phyloP scores from a whole-genome alignment of 2,888 invertebrate species.

The Acanthosoma haemorrhoidale region DNA sequence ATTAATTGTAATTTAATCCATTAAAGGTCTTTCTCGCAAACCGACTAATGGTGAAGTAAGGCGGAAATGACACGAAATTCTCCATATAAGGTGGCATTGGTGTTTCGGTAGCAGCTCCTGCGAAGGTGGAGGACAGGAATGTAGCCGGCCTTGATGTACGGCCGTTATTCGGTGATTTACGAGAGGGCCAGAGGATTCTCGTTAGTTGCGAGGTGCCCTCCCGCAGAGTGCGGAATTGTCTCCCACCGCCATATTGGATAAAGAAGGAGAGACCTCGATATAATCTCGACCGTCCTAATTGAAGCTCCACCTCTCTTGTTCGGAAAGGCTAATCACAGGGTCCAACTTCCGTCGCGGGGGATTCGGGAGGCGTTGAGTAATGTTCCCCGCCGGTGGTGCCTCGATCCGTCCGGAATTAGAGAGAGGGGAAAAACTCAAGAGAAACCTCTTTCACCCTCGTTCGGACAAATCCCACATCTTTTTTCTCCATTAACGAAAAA shows the following conservation, averaged over 20 bases:
- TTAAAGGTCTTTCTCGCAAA: too few relatives aligned
- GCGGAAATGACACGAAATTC: neutral
- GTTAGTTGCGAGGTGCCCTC: conserved; percentile 4
- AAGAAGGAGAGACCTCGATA: conserved; percentile 6
- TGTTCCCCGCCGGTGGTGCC: too few relatives aligned
- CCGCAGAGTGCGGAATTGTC: neutral
- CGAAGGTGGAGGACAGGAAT: conserved; percentile 7
- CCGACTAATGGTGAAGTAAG: neutral
- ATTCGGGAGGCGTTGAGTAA: neutral
- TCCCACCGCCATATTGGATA: neutral
- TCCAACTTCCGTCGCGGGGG: neutral
- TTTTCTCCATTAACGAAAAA: neutral
- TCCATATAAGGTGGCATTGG: neutral
- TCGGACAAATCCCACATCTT: neutral
- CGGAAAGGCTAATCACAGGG: neutral
- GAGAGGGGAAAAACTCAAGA: neutral
- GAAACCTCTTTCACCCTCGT: neutral
- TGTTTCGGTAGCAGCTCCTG: neutral
- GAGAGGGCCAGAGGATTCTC: conserved; percentile 6
- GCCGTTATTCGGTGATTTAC: conserved; percentile 13
- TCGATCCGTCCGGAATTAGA: neutral
- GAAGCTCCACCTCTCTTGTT: conserved; percentile 7
- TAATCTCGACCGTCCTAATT: conserved; percentile 2
- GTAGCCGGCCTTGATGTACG: conserved; percentile 5
- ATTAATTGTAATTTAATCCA: too few relatives aligned